Evolutionary conservation across 2,888 invertebrate genomes (phyloP).

Genomic region (Drosophila leonis): DNA sequence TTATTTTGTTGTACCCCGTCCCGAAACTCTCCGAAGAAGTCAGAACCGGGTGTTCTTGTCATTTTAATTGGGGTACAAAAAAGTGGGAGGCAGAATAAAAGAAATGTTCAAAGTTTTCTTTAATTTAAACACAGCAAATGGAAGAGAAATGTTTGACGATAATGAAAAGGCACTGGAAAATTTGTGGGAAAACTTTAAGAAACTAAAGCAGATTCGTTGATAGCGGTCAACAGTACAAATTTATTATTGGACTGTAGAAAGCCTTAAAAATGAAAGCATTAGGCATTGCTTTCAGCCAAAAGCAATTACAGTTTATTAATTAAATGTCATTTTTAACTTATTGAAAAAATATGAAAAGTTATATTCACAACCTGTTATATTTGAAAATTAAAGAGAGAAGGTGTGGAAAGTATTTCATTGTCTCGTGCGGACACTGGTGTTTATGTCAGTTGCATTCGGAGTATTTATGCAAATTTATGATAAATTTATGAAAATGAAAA

Average conservation of each 20-base stretch:
- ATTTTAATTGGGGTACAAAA: constrained; percentile 64
- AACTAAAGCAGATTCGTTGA: constrained; percentile 4
- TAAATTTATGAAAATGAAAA: constrained; percentile 72
- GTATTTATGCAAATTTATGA: constrained; percentile 68
- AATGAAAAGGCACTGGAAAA: constrained; percentile 11
- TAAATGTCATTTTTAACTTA: background rate
- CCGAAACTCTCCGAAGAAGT: constrained; percentile 16
- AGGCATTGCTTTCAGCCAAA: background rate
- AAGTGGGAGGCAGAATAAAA: constrained; percentile 5
- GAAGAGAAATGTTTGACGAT: constrained; percentile 8
- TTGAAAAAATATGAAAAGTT: no score
- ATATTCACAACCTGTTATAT: background rate
- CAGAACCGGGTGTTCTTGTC: constrained; percentile 45
- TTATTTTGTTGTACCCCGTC: constrained; percentile 21
- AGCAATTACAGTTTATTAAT: background rate
- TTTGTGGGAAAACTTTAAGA: constrained; percentile 2
- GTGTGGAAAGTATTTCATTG: constrained; percentile 4
- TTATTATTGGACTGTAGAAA: background rate
- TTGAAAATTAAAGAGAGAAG: background rate
- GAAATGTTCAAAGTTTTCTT: constrained; percentile 20
- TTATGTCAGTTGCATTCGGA: constrained; percentile 27
- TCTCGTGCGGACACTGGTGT: background rate
- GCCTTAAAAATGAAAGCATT: background rate
- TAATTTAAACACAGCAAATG: constrained; percentile 22
- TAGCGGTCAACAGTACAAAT: constrained; percentile 8